phyloP scores from a whole-genome alignment of 2,797 vertebrate genomes.

The Hoplostethus atlanticus region DNA sequence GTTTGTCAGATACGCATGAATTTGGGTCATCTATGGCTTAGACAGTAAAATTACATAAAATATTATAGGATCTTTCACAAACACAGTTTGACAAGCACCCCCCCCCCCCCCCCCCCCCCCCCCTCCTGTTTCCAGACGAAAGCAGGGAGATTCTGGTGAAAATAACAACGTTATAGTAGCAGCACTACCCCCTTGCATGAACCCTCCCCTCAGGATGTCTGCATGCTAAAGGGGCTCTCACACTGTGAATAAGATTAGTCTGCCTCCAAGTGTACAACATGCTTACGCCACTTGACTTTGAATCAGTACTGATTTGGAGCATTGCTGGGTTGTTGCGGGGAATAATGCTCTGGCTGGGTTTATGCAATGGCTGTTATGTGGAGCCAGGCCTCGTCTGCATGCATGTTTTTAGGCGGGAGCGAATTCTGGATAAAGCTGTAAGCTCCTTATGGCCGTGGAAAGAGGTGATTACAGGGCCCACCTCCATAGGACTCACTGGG shows the following conservation, averaged over 20 bases:
- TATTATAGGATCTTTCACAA: conserved; percentile 77
- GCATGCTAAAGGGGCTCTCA: conserved; percentile 85
- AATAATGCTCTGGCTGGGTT: conserved; percentile 82
- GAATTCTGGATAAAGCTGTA: conserved; percentile 84
- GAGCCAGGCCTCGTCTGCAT: conserved; percentile 80
- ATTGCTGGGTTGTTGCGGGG: conserved; percentile 79
- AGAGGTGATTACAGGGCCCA: conserved; percentile 85
- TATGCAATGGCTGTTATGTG: conserved; percentile 82
- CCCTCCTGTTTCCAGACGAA: conserved; percentile 52
- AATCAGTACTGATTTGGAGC: conserved; percentile 83
- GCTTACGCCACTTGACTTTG: conserved; percentile 86
- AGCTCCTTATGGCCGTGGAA: conserved; percentile 85
- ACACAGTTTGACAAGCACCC: conserved; percentile 68
- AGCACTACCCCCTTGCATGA: conserved; percentile 72
- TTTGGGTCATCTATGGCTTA: conserved; percentile 85
- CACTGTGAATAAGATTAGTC: conserved; percentile 86
- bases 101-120: conserved; percentile 41
- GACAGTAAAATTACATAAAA: conserved; percentile 81
- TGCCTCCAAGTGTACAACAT: conserved; percentile 84
- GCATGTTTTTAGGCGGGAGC: conserved; percentile 79
- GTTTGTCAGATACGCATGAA: conserved; percentile 77
- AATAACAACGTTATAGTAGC: conserved; percentile 55
- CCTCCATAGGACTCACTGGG: conserved; percentile 76
- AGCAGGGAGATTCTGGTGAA: conserved; percentile 60
- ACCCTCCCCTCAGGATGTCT: conserved; percentile 82